Evolutionary conservation across 2,888 invertebrate genomes (phyloP), one percentile per base, ranked within the genome.

Genomic region (Caenorhabditis drosophilae): DNA sequence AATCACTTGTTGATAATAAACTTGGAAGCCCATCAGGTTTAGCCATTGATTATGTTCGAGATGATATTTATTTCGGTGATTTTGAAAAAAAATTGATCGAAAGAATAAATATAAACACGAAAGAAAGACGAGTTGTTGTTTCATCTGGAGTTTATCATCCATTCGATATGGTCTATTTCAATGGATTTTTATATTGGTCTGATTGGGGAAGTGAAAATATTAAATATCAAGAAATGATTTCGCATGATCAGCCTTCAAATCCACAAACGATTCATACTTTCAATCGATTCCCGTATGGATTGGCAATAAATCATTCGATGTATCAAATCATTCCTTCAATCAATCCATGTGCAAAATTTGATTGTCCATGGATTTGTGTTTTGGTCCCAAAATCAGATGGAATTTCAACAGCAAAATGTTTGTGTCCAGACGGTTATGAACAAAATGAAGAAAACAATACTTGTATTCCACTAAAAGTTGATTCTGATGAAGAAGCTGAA

Each of bases 51-150:
- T 51, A 60, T 20, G 58, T 74, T 47, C 57, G 61, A 12, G 52
- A 73, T 18, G 70, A 75, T 12, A 38, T 78, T 34, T 76, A 75
- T 52, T 74, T 67, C 34, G 73, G 58, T 15, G 78, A 78, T 42
- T 40, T 55, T 31, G 70, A 68, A 2, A 41, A 41, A 22, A 46
- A 61, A 23, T n/a, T 73, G 35, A 78, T 78, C 40, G 76, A 78
- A 46, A 45, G 67, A 47, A 48, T 76, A 47, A 67, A 74, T 52
- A 41, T 76, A 12, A 57, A 68, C 18, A 69, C 60, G 18, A 47
- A 47, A 15, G 63, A 70, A 34, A 47, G 69, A 31, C 23, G 41
- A 12, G 52, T 66, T 16, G 67, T 73, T 15, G 42, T 73, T 34
- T 60, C 60, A 9, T 22, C 45, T 22, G 68, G 73, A 23, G 74